Base-by-base conservation (phyloP, 1,140 invertebrate genomes). In the Sinonovacula constricta region DNA sequence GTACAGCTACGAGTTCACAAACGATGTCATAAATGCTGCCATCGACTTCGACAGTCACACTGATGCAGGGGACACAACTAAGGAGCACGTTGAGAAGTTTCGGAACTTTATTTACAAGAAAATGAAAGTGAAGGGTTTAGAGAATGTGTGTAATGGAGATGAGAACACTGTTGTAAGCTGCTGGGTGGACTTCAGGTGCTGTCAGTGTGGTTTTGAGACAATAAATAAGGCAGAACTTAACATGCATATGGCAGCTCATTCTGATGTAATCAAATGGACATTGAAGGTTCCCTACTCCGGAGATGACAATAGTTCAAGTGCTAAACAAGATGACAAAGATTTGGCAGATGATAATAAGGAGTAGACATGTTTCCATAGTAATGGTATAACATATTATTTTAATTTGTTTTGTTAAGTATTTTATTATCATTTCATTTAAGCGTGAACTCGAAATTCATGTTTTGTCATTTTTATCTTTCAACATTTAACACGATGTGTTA, bases 171-270 rank as follows among this genome's bases (percentile, higher is more conserved):
- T 72, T 71, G 54, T 83, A 80, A 49, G 85, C 83, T 87, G 88
- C 75, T 87, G 89, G 84, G 87, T 91, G 7, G 88, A 88, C 0
- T 90, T 91, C 54, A 76, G 88, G 14, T 91, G 90, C 62, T 90
- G 89, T 65, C 89, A 90, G 82, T 91, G 90, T 83, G 88, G 88
- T n/a, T 91, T 89, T 81, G 89, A 91, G 79, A 89, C 89, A 15
- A 88, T 89, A 26, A 88, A 89, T 77, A 90, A 90, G 67, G 83
- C 87, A 28, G 82, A 87, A 53, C 79, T 91, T 7, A 89, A 89
- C 56, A 57, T 86, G 33, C 90, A 91, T 75, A 91, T 91, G 90
- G 85, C 85, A 24, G 72, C 62, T 26, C 89, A 90, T 54, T 84
- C 83, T 10, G 89, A 90, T 65, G 83, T 89, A 30, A 89, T 90